Evolutionary conservation across 2,888 invertebrate genomes (phyloP), one percentile per base, ranked within the genome.

Genomic region (Caenorhabditis imperialis): DNA sequence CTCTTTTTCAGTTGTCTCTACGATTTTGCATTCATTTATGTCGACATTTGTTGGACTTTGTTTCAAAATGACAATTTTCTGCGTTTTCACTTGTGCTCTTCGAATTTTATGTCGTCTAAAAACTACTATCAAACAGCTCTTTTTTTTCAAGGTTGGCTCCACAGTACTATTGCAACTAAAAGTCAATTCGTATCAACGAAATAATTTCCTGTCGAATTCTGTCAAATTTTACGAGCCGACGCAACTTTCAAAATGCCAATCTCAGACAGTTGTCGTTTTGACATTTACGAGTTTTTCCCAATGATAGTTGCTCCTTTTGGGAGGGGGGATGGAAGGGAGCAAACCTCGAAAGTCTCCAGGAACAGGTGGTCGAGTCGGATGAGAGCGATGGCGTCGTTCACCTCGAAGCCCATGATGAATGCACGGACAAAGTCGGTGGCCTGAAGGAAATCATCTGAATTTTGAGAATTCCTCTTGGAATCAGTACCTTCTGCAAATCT

Each of bases 341-440:
- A 42, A 53, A 99, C 92, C 91, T 99, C 95, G 89, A 99, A 99
- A 0, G 95, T 92, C 90, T 99, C 98, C 0, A 99, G 91, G 89
- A 97, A 99, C 8, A 99, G 90, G 89, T 99, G 98, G 88, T 99
- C 98, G 73, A 99, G 90, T 85, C 99, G 91, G 0, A 99, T 91
- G 2, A 99, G 90, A 0, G 99, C 97, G 67, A 99, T 89, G 0
- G 97, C 95, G 90, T 99, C 99, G 89, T 91, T 72, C 63, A 88
- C 94, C 84, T 97, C 96, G 89, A 99, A 99, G 5, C 99, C 99
- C 82, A 93, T 93, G 27, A 96, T 91, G 88, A 98, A 98, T 1
- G 98, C 98, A 89, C 93, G 93, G 0, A 99, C 94, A 91, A 99
- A 99, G 90, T 99, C 99, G 14, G 96, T 95, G 51, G 94, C 99